Evolutionary conservation across 2,113 vertebrate species (phyloP), one percentile per base, ranked within the genome.

Genomic region (Rhabdornis inornatus): DNA sequence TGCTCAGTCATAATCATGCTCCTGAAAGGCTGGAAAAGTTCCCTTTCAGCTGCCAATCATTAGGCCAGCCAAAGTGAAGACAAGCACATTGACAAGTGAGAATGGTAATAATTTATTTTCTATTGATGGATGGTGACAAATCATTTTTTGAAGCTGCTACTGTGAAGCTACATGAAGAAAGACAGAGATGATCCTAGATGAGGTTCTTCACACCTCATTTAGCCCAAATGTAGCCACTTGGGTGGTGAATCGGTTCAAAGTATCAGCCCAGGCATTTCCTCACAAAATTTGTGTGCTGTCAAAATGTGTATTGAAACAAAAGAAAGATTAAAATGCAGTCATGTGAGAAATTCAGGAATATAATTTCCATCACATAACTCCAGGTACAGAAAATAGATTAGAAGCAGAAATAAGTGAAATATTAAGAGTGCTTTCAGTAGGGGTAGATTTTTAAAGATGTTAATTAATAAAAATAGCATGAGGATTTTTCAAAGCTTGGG

Each of bases 121-220:
- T 98, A 98, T 99, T 98, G 98, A 99, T 99, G 98, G 98, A 95
- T 98, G 98, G 98, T 99, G 98, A 99, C 98, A 99, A 99, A 99
- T 99, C 98, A 98, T 98, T 98, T 98, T 75, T 92, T 97, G 98
- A 98, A 98, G 98, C 98, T 98, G 97, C 98, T 97, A 90, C 97
- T 96, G 84, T 96, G 95, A 97, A 96, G 87, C 96, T 98, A 87
- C 42, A 79, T 61, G 95, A 98, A 97, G 97, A 96, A 98, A 98
- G 97, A 90, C 95, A 96, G 98, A 70, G 97, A 98, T 98, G 98
- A 98, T 98, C 98, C 98, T 98, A 97, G 98, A 98, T 98, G 97
- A 98, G 98, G 98, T 98, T 98, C 98, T 99, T 99, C 99, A 99
- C 99, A 99, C 98, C 98, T 99, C 99, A 99, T 99, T 99, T 99